Evolutionary conservation across 1,140 invertebrate species (phyloP).

Genomic region (Macrocentrus cingulum): DNA sequence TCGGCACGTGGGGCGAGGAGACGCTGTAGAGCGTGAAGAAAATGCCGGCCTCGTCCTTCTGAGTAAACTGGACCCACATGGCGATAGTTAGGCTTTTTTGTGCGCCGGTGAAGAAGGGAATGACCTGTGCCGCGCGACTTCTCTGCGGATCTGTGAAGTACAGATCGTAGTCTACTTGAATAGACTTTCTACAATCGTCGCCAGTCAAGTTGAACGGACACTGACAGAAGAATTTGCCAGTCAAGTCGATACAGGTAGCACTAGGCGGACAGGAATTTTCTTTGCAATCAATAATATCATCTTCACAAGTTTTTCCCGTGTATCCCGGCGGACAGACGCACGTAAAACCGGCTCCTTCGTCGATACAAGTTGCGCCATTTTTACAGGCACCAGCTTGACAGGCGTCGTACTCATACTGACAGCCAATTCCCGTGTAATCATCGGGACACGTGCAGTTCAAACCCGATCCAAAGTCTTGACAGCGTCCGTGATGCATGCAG

Average conservation of each 20-base stretch:
- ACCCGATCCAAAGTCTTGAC: conserved; percentile 92
- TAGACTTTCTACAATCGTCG: conserved; percentile 93
- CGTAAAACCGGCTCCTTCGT: conserved; percentile 80
- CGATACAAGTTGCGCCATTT: conserved; percentile 89
- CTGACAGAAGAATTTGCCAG: conserved; percentile 90
- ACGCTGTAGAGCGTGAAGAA: conserved; percentile 93
- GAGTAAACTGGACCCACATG: conserved; percentile 95
- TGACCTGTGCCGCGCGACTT: conserved; percentile 84
- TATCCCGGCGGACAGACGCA: conserved; percentile 85
- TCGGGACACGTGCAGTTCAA: conserved; percentile 89
- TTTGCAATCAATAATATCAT: conserved; percentile 90
- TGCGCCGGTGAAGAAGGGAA: conserved; percentile 81
- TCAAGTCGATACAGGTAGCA: conserved; percentile 91
- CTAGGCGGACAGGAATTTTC: conserved; percentile 93
- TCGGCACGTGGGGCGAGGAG: conserved; percentile 76
- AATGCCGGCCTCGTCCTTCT: conserved; percentile 84
- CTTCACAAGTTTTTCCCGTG: conserved; percentile 86
- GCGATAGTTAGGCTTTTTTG: conserved; percentile 83
- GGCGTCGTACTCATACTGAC: conserved; percentile 91
- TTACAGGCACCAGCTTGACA: conserved; percentile 85
- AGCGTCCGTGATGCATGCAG: conserved; percentile 92
- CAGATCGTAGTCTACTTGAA: conserved; percentile 94
- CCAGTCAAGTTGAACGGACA: conserved; percentile 96
- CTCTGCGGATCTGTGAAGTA: conserved; percentile 88
- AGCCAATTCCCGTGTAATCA: conserved; percentile 86